Evolutionary conservation across 2,797 vertebrate species (phyloP), one percentile per base, ranked within the genome.

Genomic region (Numenius phaeopus): DNA sequence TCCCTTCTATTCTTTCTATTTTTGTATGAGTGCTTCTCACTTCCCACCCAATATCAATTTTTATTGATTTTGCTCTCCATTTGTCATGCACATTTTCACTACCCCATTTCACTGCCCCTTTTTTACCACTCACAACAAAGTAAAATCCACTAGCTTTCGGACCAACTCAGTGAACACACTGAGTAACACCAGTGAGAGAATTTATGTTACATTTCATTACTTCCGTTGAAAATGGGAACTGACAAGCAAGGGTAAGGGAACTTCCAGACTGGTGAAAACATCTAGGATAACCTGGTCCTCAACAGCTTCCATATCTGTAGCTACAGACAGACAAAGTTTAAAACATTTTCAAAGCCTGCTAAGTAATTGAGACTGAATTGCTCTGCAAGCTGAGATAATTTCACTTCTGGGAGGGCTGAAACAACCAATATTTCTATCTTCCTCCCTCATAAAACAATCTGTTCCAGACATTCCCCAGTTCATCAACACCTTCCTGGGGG

Each of bases 361-460:
- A 82, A 90, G 29, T 69, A 91, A 92, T 52, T 13, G 14, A 79
- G 84, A 82, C 32, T 16, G 67, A 69, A 87, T 62, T 94, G 62
- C 67, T 94, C 83, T 93, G 54, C 58, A 92, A 78, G 27, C 29
- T 79, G 58, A 32, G 37, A 78, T 67, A 52, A 90, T 69, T 86
- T 82, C 16, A 90, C n/a, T 95, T 93, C 77, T 92, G 83, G 58
- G 21, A 95, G 39, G 39, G 42, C 37, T 84, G 77, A 95, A 94
- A 65, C 10, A 88, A 88, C 8, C 39, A 57, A 5, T 54, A 86
- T 94, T 94, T 97, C 46, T 78, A 14, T 83, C 52, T 94, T 93
- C 40, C 23, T 94, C 58, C 83, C 34, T 89, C 54, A 61, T 65
- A 61, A 93, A 94, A 85, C 59, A 91, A 86, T 79, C 84, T 87